These are phyloP conservation scores for Athripsodes cinereus DNA, from an alignment of 2,888 invertebrate species.

Conservation along the genomic window DNA sequence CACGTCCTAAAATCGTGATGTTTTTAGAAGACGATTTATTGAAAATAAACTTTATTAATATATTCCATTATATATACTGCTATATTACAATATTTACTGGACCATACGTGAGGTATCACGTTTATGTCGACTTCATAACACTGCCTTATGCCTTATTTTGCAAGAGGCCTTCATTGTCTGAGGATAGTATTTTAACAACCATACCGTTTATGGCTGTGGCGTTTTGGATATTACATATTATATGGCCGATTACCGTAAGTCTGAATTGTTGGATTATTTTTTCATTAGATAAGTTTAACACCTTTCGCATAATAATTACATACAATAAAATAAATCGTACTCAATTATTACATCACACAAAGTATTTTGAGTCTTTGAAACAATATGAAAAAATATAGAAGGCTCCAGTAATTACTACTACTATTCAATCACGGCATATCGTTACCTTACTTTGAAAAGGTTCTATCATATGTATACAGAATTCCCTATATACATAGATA, in stretches of 20 bases:
- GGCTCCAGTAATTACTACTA: neutral
- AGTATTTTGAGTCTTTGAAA: too few relatives aligned
- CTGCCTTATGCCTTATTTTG: constrained; percentile 40
- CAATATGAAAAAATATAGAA: neutral
- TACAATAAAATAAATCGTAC: too few relatives aligned
- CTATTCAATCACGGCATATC: too few relatives aligned
- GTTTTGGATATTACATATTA: neutral
- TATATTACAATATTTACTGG: constrained; percentile 44
- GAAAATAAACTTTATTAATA: neutral
- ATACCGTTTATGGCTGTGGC: neutral
- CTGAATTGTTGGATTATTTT: too few relatives aligned
- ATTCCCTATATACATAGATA: too few relatives aligned
- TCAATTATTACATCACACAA: too few relatives aligned
- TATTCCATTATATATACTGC: neutral
- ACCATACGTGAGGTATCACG: constrained; percentile 75
- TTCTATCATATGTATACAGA: too few relatives aligned
- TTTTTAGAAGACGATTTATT: neutral
- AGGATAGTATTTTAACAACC: neutral
- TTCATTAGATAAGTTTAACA: too few relatives aligned
- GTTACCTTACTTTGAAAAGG: too few relatives aligned
- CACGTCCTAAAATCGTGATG: neutral
- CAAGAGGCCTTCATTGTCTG: neutral
- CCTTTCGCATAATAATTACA: too few relatives aligned
- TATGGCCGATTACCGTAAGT: neutral
- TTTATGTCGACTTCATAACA: constrained; percentile 62